These are phyloP conservation scores for Poecilia gillii DNA, from an alignment of 2,797 vertebrate genomes.

Conservation along the genomic window DNA sequence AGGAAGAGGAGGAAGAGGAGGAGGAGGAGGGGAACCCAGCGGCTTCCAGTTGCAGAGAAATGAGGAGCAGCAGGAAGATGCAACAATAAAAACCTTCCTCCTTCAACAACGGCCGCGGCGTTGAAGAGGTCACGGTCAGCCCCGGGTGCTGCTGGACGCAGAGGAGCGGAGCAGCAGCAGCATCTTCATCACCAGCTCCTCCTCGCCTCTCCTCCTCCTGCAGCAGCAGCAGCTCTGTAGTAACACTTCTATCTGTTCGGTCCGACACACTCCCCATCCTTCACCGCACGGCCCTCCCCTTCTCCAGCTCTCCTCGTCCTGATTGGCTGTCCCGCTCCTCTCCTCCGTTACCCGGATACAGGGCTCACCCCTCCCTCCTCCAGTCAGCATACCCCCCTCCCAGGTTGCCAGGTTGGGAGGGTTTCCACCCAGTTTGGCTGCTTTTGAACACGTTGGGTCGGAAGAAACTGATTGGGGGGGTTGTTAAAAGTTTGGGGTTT, in stretches of 20 bases:
- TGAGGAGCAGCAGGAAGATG: conserved; percentile 54
- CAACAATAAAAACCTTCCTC: conserved; percentile 57
- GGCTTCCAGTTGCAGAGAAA: conserved; percentile 67
- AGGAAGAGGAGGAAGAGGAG: conserved; percentile 17
- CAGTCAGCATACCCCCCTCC: conserved; percentile 6
- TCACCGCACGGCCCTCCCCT: conserved; percentile 57
- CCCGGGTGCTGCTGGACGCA: conserved; percentile 53
- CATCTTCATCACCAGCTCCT: conserved; percentile 71
- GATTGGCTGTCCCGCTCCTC: conserved; percentile 72
- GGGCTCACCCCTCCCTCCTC: conserved; percentile 54
- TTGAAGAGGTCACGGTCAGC: conserved; percentile 62
- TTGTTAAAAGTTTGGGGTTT: no score
- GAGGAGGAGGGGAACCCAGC: conserved; percentile 38
- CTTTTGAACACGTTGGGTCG: no score
- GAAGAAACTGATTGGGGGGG: no score
- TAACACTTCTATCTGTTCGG: conserved; percentile 80
- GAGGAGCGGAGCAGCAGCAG: conserved; percentile 71
- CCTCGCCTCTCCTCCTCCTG: conserved; percentile 68
- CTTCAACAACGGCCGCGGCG: conserved; percentile 24
- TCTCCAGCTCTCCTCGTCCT: conserved; percentile 64
- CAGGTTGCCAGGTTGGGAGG: not conserved
- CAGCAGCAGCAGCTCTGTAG: conserved; percentile 77
- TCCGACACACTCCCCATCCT: conserved; percentile 70
- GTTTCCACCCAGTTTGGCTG: no score
- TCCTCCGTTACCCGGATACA: conserved; percentile 67